phyloP scores from a whole-genome alignment of 2,113 vertebrate genomes.

The Oryzias curvinotus region DNA sequence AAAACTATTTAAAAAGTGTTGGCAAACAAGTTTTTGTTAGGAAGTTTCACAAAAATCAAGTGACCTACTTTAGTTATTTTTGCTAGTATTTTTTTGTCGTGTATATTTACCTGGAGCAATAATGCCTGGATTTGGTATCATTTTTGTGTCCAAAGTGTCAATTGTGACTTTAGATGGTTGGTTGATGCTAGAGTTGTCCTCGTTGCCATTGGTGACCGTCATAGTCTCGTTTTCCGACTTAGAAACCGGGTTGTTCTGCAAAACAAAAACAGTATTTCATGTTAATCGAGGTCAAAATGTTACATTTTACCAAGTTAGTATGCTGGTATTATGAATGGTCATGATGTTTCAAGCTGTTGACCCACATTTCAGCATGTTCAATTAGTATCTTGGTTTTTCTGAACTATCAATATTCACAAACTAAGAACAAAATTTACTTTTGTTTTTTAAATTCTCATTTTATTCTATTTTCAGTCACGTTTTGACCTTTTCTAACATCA shows the following conservation, averaged over 20 bases:
- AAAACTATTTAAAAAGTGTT: not conserved
- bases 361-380: not conserved
- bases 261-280: not conserved
- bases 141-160: constrained; percentile 76
- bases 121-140: constrained; percentile 81
- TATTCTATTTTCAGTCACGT: too few relatives aligned
- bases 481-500: too few relatives aligned
- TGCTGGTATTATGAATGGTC: not conserved
- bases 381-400: too few relatives aligned
- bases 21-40: not conserved
- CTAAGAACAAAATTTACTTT: too few relatives aligned
- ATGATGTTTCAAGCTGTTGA: too few relatives aligned
- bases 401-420: too few relatives aligned
- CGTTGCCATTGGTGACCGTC: constrained; percentile 59
- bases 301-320: too few relatives aligned
- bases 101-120: constrained; percentile 87
- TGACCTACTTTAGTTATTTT: constrained; percentile 1
- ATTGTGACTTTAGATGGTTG: constrained; percentile 74
- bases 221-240: constrained; percentile 67
- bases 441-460: too few relatives aligned
- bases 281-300: not conserved
- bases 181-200: constrained; percentile 59
- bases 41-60: not conserved
- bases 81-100: constrained; percentile 3
- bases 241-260: constrained; percentile 45